Base-by-base conservation (phyloP, 2,113 vertebrate genomes). In the Eolophus roseicapilla region DNA sequence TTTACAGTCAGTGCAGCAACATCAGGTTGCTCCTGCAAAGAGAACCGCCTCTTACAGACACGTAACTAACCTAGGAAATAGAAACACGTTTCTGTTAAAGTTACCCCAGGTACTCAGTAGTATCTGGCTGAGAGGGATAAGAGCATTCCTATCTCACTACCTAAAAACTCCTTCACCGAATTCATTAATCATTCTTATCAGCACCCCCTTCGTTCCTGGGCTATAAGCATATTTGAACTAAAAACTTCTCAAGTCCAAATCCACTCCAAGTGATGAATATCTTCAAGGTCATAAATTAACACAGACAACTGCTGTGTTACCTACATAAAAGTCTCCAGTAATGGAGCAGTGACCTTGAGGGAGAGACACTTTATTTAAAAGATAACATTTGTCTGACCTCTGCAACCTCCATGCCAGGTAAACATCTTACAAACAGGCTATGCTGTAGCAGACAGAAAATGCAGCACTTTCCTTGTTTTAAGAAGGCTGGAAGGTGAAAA, bases 191-290 rank as follows among this genome's bases (percentile, higher is more conserved):
- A 39, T 37, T 89, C 70, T 87, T 95, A 91, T 80, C 91, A 76
- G 41, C 49, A 79, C 23, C 46, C 17, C 24, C 59, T 81, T 76
- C 2, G 0, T 68, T 82, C 37, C 49, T 59, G 59, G 46, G 57
- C 44, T 87, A 8, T 10, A 63, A 41, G 49, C 2, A 1, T 63
- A 75, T 64, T 94, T 91, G 74, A 90, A 77, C 44, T 53, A 76
- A 87, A 90, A 94, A 44, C 24, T 73, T 88, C 84, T 84, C 41
- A 90, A 90, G 62, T 82, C 81, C 70, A 93, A 87, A 87, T 76
- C 27, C 53, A 86, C 35, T 59, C 31, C 0, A 3, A 39, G 28
- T 7, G 33, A 77, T 70, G 46, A 88, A 47, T 46, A 74, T 35
- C 57, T 86, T 60, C 55, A 65, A 82, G 81, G 60, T 65, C 27